Evolutionary conservation across 2,113 vertebrate species (phyloP), one percentile per base, ranked within the genome.

Genomic region (Galemys pyrenaicus): DNA sequence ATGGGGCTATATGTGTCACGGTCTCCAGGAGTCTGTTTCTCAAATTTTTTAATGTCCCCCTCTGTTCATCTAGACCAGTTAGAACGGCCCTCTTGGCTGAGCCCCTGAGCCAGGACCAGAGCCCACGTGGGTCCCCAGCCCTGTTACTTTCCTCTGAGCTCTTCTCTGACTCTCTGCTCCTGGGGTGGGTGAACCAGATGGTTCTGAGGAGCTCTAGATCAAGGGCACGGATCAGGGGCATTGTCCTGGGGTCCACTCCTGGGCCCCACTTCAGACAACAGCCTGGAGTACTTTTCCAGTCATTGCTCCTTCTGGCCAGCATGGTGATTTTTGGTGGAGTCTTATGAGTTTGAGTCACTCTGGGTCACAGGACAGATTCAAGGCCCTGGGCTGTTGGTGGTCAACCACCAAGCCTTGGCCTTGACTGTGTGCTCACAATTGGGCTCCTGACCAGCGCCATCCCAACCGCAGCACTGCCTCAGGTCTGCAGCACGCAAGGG

Each of bases 71-170:
- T 41, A 51, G 64, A 78, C 8, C 54, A 71, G 17, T 11, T 30
- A 77, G 41, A 37, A 15, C 35, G 54, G 8, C n/a, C 6, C 28
- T 44, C 12, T 41, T 9, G 2, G 79, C 11, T 15, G 13, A 58
- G 56, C 28, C 89, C 71, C 11, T 15, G 13, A 58, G 56, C 28
- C 89, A 71, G 30, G 26, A 32, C 74, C 41, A 91, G 89, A n/a
- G 41, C 15, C 9, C 37, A 58, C 1, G 6, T 2, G 39, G n/a
- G 37, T 6, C 11, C 16, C 0, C 1, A n/a, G 5, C 12, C 62
- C 84, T 77, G 22, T 22, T 35, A 5, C 54, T 77, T 9, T 77
- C 46, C 32, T 46, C 5, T 2, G 35, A 19, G 7, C 6, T 68
- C 26, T 49, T 83, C 64, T 82, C 44, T 41, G 67, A 32, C 16